These are phyloP conservation scores for Neomonachus schauinslandi DNA, from an alignment of 2,113 vertebrate species.

Conservation along the genomic window DNA sequence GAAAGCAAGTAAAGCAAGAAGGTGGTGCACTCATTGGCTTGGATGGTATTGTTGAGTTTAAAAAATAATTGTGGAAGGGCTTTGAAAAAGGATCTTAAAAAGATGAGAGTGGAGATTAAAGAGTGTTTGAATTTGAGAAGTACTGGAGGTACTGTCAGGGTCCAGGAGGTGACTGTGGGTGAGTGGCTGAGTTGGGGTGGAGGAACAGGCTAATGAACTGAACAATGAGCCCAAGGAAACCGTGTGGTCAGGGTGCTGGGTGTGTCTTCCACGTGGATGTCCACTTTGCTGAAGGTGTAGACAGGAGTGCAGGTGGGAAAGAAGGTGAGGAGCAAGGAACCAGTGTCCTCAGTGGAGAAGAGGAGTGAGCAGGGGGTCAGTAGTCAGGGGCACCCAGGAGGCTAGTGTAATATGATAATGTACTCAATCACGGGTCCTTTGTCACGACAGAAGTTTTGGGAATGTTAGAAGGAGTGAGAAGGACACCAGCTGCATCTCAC, in stretches of 20 bases:
- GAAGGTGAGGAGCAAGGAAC: neutral
- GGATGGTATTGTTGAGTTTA: neutral
- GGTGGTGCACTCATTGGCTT: neutral
- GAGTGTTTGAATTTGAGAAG: neutral
- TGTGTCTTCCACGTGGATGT: neutral
- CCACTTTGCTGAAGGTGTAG: neutral
- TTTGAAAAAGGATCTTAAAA: neutral
- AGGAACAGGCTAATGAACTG: too few species aligned
- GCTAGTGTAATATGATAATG: accelerated
- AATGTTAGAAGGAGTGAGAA: neutral
- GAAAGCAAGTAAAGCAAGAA: neutral
- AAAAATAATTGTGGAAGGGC: neutral
- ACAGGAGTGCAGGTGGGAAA: neutral
- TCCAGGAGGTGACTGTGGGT: neutral
- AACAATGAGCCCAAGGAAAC: neutral
- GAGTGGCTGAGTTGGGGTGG: neutral
- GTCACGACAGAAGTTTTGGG: neutral
- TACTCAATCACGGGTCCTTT: neutral
- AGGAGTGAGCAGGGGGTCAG: neutral
- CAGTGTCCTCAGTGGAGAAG: neutral
- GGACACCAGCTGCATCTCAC: neutral
- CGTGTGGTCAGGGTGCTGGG: neutral
- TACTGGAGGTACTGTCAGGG: too few species aligned
- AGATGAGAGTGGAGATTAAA: neutral
- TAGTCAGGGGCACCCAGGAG: neutral